phyloP scores from a whole-genome alignment of 1,140 invertebrate species.

The Drosophila arawakana region DNA sequence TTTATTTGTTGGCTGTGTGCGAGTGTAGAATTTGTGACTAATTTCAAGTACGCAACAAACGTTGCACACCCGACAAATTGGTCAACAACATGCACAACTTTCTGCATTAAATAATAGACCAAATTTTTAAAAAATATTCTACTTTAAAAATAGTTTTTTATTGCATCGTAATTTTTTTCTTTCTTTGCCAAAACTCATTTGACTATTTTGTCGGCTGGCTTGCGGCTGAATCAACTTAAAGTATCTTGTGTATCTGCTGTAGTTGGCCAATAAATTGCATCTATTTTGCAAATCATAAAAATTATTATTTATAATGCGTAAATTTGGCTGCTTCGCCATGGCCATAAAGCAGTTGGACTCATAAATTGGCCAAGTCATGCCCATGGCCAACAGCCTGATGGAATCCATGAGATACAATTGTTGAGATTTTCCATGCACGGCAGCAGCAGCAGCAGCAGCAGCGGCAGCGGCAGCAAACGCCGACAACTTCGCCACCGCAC shows the following conservation, averaged over 20 bases:
- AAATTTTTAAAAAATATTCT: not conserved
- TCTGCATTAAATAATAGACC: not conserved
- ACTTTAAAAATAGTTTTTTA: not conserved
- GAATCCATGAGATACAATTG: slow-evolving; percentile 50
- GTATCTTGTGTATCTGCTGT: slow-evolving; percentile 12
- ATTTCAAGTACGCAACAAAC: slow-evolving; percentile 34
- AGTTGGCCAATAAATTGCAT: slow-evolving; percentile 50
- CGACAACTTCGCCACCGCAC: slow-evolving; percentile 36
- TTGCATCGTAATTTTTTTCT: too few species aligned
- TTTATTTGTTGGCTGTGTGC: too few species aligned
- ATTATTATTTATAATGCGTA: slow-evolving; percentile 72
- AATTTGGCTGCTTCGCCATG: slow-evolving; percentile 47
- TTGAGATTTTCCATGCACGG: slow-evolving; percentile 42
- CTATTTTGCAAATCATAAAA: slow-evolving; percentile 66
- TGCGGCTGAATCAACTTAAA: slow-evolving; percentile 5
- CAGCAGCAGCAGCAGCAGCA: slow-evolving; percentile 27
- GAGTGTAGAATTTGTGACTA: slow-evolving; percentile 44
- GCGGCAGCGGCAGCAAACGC: slow-evolving; percentile 10
- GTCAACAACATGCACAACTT: not conserved
- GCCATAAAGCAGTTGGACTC: slow-evolving; percentile 61
- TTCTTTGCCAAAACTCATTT: not conserved
- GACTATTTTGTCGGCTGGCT: slow-evolving; percentile 6
- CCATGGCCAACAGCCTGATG: slow-evolving; percentile 24
- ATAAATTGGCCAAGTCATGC: slow-evolving; percentile 52
- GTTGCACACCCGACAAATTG: not conserved